phyloP scores from a whole-genome alignment of 2,888 invertebrate genomes.

The Athalia cordata region DNA sequence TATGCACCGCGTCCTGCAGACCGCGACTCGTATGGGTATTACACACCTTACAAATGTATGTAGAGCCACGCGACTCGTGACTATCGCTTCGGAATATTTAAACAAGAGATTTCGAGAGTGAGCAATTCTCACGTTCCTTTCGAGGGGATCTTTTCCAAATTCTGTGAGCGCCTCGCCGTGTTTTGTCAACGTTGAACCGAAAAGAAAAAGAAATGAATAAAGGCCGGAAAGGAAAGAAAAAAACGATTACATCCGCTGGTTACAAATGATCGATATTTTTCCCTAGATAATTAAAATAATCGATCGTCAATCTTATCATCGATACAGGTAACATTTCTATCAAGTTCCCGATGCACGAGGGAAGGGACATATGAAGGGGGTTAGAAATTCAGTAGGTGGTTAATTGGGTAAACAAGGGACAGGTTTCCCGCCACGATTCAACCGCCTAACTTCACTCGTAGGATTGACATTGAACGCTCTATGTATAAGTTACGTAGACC shows the following conservation, averaged over 20 bases:
- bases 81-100: conserved; percentile 8
- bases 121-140: not conserved
- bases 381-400: not conserved
- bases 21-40: not conserved
- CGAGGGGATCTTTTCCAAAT: not conserved
- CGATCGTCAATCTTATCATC: no score
- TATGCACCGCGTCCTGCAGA: no score
- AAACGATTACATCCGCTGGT: not conserved
- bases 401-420: not conserved
- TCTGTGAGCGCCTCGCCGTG: not conserved
- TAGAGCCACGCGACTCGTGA: not conserved
- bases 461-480: conserved; percentile 26
- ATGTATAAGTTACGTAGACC: not conserved
- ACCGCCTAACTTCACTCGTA: not conserved
- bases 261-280: not conserved
- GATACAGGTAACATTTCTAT: not conserved
- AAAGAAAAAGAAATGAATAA: not conserved
- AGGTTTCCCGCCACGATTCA: not conserved
- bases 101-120: not conserved
- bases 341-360: not conserved
- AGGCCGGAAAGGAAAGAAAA: not conserved
- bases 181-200: not conserved
- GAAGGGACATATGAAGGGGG: no score
- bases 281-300: not conserved
- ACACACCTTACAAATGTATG: not conserved